Conservation (phyloP, 2,797 vertebrate species). For the Salarias fasciatus region DNA sequence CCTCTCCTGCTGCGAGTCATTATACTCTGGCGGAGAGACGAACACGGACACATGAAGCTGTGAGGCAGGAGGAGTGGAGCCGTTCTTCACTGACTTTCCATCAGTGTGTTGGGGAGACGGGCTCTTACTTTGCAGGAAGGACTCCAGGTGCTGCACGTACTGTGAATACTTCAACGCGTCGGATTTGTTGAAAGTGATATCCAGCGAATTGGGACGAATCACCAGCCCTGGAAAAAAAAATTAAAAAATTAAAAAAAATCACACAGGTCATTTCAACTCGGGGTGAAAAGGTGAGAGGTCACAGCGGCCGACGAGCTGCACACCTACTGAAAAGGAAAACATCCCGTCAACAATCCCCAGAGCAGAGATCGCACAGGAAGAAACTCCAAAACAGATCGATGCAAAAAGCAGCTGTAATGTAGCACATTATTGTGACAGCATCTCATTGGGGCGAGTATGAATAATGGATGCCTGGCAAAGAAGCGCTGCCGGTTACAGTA, state of each 20-base stretch:
- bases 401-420: conserved; percentile 43
- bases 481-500: conserved; percentile 18
- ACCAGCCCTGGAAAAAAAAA: conserved; percentile 86
- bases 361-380: conserved; percentile 40
- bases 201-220: conserved; percentile 91
- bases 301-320: no score
- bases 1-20: conserved; percentile 85
- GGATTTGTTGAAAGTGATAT: conserved; percentile 86
- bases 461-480: conserved; percentile 61
- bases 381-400: conserved; percentile 65
- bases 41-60: not conserved
- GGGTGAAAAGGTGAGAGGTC: no score
- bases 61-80: conserved; percentile 1
- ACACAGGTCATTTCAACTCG: no score
- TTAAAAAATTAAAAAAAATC: no score
- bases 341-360: conserved; percentile 4
- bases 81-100: not conserved
- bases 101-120: not conserved
- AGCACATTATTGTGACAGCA: conserved; percentile 42
- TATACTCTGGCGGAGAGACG: conserved; percentile 83
- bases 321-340: not conserved
- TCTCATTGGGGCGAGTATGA: conserved; percentile 43
- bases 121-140: conserved; percentile 89
- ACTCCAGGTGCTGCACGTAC: conserved; percentile 84
- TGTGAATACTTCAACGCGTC: conserved; percentile 75